Base-by-base conservation (phyloP, 2,113 vertebrate genomes). In the Malurus elegans region DNA sequence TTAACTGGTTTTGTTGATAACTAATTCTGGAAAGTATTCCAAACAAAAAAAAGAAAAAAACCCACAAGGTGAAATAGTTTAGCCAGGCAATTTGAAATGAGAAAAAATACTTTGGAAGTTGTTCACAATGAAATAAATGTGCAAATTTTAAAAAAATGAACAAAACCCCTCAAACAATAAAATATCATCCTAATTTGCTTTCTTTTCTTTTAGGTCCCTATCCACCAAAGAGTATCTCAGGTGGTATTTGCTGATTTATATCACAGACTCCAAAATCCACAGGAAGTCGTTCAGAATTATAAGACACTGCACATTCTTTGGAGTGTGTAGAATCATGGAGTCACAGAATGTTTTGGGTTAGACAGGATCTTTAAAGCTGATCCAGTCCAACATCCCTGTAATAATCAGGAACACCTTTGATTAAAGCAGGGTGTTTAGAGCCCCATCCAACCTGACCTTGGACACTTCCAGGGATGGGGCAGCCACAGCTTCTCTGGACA, bases 1-100 rank as follows among this genome's bases (percentile, higher is more conserved):
- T 97, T 96, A 97, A 96, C 95, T 97, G 81, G 69, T 91, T 98
- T 97, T 97, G 96, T 97, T 97, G 95, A 94, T 95, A 96, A 97
- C 91, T 96, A 96, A 95, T 96, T 94, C 95, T 98, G 97, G 95
- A 97, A 94, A 95, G 86, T 83, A 90, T 96, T 95, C 96, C 92
- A 97, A 91, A 21, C 65, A 73, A 86, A 93, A 97, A 90, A 90
- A 51, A 82, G 87, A 86, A 61, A 75, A 11, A 11, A 36, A 36
- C 36, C 36, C 53, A 97, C 53, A 80, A 90, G 96, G 62, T 92
- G 78, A 95, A 97, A 92, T 51, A 96, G 32, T 21, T 14, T 58
- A 71, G 74, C 64, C 86, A 92, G 32, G 61, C 25, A 69, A 79
- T 71, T 86, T 32, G 48, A 82, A 86, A 40, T 31, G 21, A 54